phyloP scores from a whole-genome alignment of 1,140 invertebrate species.

The Ditylenchus dipsaci region DNA sequence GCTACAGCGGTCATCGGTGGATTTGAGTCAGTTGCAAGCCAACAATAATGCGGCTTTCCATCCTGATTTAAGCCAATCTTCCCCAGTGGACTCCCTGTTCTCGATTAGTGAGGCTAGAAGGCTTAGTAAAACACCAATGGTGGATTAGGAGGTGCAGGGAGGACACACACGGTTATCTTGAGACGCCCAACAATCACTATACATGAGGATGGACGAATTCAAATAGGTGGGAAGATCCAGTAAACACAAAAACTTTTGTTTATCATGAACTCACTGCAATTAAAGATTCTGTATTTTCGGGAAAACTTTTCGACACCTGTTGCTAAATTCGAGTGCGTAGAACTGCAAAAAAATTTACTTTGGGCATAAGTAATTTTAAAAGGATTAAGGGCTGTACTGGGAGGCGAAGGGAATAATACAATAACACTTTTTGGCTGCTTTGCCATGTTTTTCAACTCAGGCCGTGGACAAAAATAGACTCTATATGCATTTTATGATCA shows the following conservation, averaged over 20 bases:
- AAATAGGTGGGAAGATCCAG: slow-evolving; percentile 53
- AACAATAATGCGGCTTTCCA: slow-evolving; percentile 16
- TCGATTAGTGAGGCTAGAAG: slow-evolving; percentile 24
- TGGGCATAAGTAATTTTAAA: too few relatives aligned
- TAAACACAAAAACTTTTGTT: too few relatives aligned
- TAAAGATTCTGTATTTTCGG: too few relatives aligned
- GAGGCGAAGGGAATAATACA: too few relatives aligned
- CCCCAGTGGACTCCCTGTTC: slow-evolving; percentile 23
- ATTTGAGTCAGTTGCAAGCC: slow-evolving; percentile 1
- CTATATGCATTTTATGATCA: too few relatives aligned
- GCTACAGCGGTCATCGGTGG: neutral
- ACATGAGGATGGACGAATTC: slow-evolving; percentile 54
- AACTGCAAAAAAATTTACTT: too few relatives aligned
- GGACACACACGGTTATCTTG: slow-evolving; percentile 25
- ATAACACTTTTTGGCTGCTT: too few relatives aligned
- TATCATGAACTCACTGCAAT: too few relatives aligned
- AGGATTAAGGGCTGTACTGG: neutral
- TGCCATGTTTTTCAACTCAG: too few relatives aligned
- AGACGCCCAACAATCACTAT: slow-evolving; percentile 56
- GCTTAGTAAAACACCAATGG: slow-evolving; percentile 11
- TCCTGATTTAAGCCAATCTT: neutral
- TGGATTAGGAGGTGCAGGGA: slow-evolving; percentile 4
- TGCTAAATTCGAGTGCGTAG: neutral
- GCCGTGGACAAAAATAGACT: too few relatives aligned
- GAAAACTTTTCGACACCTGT: neutral